Evolutionary conservation across 2,797 vertebrate genomes (phyloP).

Genomic region (Brachyrhaphis roseni): DNA sequence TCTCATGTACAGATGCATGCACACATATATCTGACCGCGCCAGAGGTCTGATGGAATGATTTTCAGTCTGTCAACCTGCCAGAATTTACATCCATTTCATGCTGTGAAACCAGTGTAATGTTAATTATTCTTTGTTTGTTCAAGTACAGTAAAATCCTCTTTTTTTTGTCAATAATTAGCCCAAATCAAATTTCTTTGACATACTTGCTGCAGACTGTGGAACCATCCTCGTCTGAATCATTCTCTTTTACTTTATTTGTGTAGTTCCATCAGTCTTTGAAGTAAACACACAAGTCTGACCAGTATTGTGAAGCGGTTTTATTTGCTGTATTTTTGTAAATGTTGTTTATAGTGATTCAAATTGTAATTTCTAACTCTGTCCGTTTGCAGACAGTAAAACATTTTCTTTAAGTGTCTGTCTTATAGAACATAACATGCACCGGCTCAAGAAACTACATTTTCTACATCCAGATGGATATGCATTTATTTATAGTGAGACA

Average conservation of each 20-base stretch:
- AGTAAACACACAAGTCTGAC: background rate
- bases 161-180: constrained; percentile 12
- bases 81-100: constrained; percentile 47
- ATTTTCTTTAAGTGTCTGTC: background rate
- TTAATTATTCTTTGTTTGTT: constrained; percentile 62
- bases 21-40: constrained; percentile 47
- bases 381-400: background rate
- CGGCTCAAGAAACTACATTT: constrained; percentile 1
- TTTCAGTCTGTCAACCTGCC: constrained; percentile 67
- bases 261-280: background rate
- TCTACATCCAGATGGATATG: background rate
- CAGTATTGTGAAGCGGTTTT: background rate
- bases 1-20: constrained; percentile 19
- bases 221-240: background rate
- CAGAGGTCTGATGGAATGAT: constrained; percentile 63
- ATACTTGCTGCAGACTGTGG: background rate
- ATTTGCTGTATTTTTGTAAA: background rate
- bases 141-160: constrained; percentile 28
- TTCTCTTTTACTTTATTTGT: background rate
- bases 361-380: background rate
- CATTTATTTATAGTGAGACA: background rate
- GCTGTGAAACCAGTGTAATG: constrained; percentile 60
- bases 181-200: constrained; percentile 2
- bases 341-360: background rate
- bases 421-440: background rate